Conservation (phyloP, 2,888 invertebrate genomes). For the Dicyrtomina minuta region DNA sequence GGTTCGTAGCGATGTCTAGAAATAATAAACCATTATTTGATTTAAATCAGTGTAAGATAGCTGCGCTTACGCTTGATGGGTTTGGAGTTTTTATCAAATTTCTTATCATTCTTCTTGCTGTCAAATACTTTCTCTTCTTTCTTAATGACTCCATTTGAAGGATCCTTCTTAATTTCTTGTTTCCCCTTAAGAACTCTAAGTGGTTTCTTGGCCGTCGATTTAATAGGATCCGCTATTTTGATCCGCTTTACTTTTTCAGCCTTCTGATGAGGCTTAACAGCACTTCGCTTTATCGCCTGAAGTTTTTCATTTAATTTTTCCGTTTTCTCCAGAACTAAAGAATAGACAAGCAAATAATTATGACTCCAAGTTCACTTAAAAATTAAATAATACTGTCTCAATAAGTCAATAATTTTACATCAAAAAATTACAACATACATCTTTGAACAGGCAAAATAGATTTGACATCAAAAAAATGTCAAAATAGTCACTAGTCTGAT, state of each 20-base stretch:
- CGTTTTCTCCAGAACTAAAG: conserved; percentile 24
- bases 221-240: conserved; percentile 1
- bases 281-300: conserved; percentile 8
- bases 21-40: too few relatives aligned
- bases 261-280: not conserved
- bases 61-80: not conserved
- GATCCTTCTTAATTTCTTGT: not conserved
- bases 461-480: too few relatives aligned
- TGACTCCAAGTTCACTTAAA: too few relatives aligned
- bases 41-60: not conserved
- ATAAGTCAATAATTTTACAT: not conserved
- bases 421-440: not conserved
- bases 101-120: conserved; percentile 2
- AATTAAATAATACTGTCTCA: too few relatives aligned
- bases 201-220: not conserved
- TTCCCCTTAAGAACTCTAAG: not conserved
- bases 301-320: conserved; percentile 19
- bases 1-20: too few relatives aligned
- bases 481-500: too few relatives aligned
- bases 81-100: not conserved
- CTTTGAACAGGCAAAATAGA: not conserved
- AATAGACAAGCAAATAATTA: conserved; percentile 3
- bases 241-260: conserved; percentile 22
- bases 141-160: not conserved
- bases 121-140: not conserved